Evolutionary conservation across 2,888 invertebrate genomes (phyloP).

Genomic region (Stegana nigrithorax): DNA sequence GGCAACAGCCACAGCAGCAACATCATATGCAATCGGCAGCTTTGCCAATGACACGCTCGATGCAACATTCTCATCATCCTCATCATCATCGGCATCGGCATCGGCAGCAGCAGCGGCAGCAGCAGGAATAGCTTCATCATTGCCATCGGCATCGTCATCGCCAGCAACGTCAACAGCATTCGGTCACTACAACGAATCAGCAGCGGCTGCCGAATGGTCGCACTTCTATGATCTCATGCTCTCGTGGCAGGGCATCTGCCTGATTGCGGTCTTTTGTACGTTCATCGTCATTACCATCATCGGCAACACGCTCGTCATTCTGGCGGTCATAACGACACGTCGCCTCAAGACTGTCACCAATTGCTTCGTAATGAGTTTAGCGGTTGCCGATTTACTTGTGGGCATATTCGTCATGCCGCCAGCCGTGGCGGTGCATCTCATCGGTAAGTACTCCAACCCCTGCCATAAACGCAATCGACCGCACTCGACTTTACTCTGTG

Average conservation of each 20-base stretch:
- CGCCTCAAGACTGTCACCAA: slow-evolving; percentile 93
- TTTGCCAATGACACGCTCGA: slow-evolving; percentile 13
- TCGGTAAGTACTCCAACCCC: too few species aligned
- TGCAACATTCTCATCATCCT: too few species aligned
- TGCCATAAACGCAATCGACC: too few species aligned
- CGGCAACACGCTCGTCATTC: slow-evolving; percentile 90
- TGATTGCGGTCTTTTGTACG: slow-evolving; percentile 75
- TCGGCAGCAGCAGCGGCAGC: slow-evolving; percentile 23
- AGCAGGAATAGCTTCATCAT: too few species aligned
- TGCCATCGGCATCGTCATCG: slow-evolving; percentile 1
- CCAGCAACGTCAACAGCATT: slow-evolving; percentile 36
- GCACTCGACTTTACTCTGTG: too few species aligned
- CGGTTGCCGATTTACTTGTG: slow-evolving; percentile 91
- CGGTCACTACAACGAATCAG: slow-evolving; percentile 53
- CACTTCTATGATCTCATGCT: slow-evolving; percentile 63
- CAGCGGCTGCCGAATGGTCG: slow-evolving; percentile 53
- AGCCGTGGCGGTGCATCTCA: slow-evolving; percentile 84
- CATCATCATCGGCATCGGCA: slow-evolving; percentile 19
- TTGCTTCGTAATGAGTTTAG: slow-evolving; percentile 94
- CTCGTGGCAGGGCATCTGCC: slow-evolving; percentile 71
- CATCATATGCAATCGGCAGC: slow-evolving; percentile 1
- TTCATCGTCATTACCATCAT: slow-evolving; percentile 81
- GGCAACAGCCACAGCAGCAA: slow-evolving; percentile 13
- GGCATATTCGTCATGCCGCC: slow-evolving; percentile 96
- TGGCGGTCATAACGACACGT: slow-evolving; percentile 87